Percentiles rank a stretch among this genome's conserved stretches.
These are phyloP conservation scores for Emys orbicularis DNA, from an alignment of 2,797 vertebrate genomes.

Conservation along the genomic window DNA sequence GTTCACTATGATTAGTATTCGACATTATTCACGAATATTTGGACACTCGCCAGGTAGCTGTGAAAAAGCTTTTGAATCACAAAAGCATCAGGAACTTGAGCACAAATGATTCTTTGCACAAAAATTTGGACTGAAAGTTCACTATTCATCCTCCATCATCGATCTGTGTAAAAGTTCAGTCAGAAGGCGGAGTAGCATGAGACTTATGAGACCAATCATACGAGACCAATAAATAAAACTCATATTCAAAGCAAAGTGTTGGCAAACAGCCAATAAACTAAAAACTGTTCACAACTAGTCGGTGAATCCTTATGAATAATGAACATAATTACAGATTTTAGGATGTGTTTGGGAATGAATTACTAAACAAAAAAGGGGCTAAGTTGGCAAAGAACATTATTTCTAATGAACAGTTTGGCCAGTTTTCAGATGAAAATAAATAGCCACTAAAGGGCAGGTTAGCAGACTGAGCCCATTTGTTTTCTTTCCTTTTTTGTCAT, in stretches of 20 bases:
- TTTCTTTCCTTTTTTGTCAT: neutral
- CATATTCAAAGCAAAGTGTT: neutral
- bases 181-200: neutral
- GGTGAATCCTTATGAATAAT: conserved; percentile 64
- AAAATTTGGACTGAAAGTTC: conserved; percentile 8
- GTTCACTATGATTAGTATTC: neutral
- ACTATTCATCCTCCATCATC: conserved; percentile 21
- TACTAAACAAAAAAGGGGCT: conserved; percentile 61
- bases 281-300: conserved; percentile 14
- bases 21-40: neutral
- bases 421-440: conserved; percentile 40
- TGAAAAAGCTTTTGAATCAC: conserved; percentile 3
- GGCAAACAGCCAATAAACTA: neutral
- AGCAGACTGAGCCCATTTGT: conserved; percentile 24
- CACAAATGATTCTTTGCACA: neutral
- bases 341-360: conserved; percentile 41
- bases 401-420: neutral
- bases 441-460: conserved; percentile 15
- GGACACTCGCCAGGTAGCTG: neutral
- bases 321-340: conserved; percentile 35
- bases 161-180: neutral
- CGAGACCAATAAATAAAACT: conserved; percentile 42
- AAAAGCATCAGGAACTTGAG: neutral
- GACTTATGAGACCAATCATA: conserved; percentile 27
- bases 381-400: conserved; percentile 33